Percentiles rank a stretch among this genome's conserved stretches.
phyloP scores from a whole-genome alignment of 2,888 invertebrate genomes.

The Gnatocerus cornutus region DNA sequence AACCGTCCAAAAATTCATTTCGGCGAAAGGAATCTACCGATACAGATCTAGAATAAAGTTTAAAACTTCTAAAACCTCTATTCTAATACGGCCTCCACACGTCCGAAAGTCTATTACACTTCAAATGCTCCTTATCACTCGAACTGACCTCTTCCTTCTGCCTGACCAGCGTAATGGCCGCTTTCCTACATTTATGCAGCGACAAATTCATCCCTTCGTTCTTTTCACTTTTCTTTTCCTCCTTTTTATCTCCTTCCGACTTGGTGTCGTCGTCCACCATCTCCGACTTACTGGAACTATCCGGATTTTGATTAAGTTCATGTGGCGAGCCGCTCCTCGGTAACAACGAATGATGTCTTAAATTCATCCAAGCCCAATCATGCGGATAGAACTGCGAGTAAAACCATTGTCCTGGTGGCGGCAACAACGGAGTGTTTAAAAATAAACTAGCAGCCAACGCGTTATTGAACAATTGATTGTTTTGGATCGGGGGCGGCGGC shows the following conservation, averaged over 20 bases:
- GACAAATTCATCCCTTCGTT: slow-evolving; percentile 68
- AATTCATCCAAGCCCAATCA: slow-evolving; percentile 80
- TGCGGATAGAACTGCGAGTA: slow-evolving; percentile 85
- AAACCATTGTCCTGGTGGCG: slow-evolving; percentile 85
- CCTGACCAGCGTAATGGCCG: slow-evolving; percentile 67
- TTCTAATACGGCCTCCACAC: slow-evolving; percentile 85
- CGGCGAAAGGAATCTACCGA: slow-evolving; percentile 27
- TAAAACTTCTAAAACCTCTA: slow-evolving; percentile 16
- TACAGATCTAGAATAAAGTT: slow-evolving; percentile 17
- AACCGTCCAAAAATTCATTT: not conserved
- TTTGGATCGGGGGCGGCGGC: slow-evolving; percentile 67
- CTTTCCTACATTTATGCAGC: slow-evolving; percentile 65
- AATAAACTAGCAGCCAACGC: slow-evolving; percentile 82
- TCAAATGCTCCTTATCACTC: slow-evolving; percentile 63
- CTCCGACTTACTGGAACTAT: slow-evolving; percentile 63
- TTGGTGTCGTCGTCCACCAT: slow-evolving; percentile 58
- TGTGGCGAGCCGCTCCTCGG: slow-evolving; percentile 54
- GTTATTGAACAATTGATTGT: slow-evolving; percentile 73
- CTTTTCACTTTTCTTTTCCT: slow-evolving; percentile 40
- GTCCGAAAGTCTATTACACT: slow-evolving; percentile 76
- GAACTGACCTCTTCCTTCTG: slow-evolving; percentile 70
- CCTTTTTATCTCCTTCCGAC: slow-evolving; percentile 28
- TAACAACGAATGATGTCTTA: slow-evolving; percentile 65
- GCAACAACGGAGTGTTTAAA: slow-evolving; percentile 82
- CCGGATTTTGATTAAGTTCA: slow-evolving; percentile 60